phyloP scores from a whole-genome alignment of 2,797 vertebrate species.

The Clarias platycephalus region DNA sequence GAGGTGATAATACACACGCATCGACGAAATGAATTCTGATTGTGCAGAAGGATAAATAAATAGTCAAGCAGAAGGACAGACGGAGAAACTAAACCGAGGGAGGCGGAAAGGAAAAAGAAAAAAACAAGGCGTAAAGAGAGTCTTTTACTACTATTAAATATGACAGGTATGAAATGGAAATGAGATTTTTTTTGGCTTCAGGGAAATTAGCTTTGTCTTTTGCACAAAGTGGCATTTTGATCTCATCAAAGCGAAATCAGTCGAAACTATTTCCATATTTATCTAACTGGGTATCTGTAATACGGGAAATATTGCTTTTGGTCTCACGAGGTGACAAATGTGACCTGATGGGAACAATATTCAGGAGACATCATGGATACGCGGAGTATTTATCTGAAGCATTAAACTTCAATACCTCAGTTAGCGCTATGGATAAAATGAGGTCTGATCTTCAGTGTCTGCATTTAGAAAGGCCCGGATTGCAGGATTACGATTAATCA shows the following conservation, averaged over 20 bases:
- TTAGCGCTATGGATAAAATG: too few species aligned
- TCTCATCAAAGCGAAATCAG: conserved; percentile 41
- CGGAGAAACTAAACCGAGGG: background rate
- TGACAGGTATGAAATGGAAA: conserved; percentile 52
- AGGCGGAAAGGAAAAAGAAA: background rate
- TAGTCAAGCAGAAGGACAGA: background rate
- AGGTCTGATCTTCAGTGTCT: conserved; percentile 57
- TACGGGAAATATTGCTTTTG: conserved; percentile 23
- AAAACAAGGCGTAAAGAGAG: background rate
- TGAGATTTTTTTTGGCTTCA: conserved; percentile 4
- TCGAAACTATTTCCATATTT: conserved; percentile 36
- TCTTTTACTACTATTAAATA: conserved; percentile 34
- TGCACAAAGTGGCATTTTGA: background rate
- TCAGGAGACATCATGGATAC: background rate
- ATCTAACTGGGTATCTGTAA: conserved; percentile 10
- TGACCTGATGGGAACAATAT: conserved; percentile 1
- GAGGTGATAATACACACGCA: background rate
- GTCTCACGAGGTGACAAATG: conserved; percentile 32
- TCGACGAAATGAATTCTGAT: background rate
- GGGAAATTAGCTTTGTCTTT: conserved; percentile 29
- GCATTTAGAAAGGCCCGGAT: conserved; percentile 63
- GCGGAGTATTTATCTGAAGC: conserved; percentile 51
- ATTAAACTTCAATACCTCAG: background rate
- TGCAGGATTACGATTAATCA: conserved; percentile 65
- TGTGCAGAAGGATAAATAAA: background rate